Evolutionary conservation across 2,888 invertebrate genomes (phyloP).

Genomic region (Oligia strigilis): DNA sequence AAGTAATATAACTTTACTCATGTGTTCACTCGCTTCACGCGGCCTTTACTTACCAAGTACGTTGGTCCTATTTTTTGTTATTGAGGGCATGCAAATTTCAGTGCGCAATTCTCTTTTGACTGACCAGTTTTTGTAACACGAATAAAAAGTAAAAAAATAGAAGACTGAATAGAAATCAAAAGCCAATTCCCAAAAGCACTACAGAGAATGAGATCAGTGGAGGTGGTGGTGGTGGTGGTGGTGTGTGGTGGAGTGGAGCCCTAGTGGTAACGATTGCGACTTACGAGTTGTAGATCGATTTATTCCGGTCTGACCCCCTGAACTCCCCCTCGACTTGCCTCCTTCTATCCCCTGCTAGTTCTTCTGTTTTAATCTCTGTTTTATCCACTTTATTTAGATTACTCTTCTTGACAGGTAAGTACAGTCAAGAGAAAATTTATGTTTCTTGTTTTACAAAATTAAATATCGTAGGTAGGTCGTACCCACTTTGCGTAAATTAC

Average conservation of each 20-base stretch:
- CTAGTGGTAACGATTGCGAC: background rate
- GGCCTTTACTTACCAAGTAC: background rate
- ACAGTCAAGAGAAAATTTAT: too few species aligned
- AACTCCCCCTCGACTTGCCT: too few species aligned
- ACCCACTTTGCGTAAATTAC: too few species aligned
- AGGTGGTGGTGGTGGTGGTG: too few species aligned
- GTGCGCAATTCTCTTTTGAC: conserved; percentile 13
- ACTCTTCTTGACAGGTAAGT: too few species aligned
- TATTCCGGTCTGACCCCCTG: too few species aligned
- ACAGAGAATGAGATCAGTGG: background rate
- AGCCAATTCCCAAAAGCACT: conserved; percentile 2
- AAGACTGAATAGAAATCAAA: conserved; percentile 31
- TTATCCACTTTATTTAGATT: too few species aligned
- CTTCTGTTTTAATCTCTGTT: too few species aligned
- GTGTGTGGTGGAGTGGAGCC: background rate
- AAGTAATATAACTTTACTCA: conserved; percentile 37
- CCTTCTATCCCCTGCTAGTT: too few species aligned
- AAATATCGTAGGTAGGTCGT: too few species aligned
- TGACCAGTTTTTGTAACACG: conserved; percentile 5
- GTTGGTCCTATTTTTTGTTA: conserved; percentile 9
- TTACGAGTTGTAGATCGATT: background rate
- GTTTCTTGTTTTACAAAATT: too few species aligned
- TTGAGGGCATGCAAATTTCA: conserved; percentile 14
- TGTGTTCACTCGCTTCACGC: conserved; percentile 3
- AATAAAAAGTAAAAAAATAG: conserved; percentile 7